Conservation (phyloP, 2,797 vertebrate species). For the Chloroceryle amazona region DNA sequence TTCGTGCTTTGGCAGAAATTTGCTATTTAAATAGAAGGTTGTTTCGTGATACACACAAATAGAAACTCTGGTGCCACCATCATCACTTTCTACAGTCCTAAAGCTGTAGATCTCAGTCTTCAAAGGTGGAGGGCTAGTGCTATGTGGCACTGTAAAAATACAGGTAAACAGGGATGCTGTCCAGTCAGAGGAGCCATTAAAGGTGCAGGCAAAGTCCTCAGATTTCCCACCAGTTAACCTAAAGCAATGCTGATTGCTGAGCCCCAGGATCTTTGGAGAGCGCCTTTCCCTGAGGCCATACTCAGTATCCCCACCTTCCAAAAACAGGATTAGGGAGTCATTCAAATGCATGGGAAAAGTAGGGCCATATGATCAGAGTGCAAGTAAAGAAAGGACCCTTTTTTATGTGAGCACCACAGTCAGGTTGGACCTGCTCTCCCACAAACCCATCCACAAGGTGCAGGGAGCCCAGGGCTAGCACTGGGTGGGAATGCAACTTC, state of each 20-base stretch:
- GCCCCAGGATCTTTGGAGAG: background rate
- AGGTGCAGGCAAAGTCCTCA: rapidly evolving
- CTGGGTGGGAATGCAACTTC: background rate
- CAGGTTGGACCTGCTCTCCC: background rate
- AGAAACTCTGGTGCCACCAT: background rate
- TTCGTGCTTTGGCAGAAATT: constrained; percentile 9
- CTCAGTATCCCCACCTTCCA: background rate
- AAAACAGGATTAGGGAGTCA: rapidly evolving
- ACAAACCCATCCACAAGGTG: background rate
- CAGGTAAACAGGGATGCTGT: background rate
- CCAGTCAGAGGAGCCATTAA: background rate
- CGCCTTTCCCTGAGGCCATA: background rate
- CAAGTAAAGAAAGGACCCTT: background rate
- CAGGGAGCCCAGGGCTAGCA: rapidly evolving
- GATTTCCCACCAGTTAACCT: background rate
- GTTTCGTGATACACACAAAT: background rate
- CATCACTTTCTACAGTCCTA: background rate
- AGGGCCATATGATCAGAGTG: background rate
- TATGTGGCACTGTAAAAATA: background rate
- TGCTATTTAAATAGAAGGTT: constrained; percentile 14
- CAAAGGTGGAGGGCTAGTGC: background rate
- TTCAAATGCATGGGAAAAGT: background rate
- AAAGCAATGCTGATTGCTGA: background rate
- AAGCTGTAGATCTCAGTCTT: background rate
- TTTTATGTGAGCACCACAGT: background rate